Base-by-base conservation (phyloP, 2,113 vertebrate species). In the Spheniscus mendiculus region DNA sequence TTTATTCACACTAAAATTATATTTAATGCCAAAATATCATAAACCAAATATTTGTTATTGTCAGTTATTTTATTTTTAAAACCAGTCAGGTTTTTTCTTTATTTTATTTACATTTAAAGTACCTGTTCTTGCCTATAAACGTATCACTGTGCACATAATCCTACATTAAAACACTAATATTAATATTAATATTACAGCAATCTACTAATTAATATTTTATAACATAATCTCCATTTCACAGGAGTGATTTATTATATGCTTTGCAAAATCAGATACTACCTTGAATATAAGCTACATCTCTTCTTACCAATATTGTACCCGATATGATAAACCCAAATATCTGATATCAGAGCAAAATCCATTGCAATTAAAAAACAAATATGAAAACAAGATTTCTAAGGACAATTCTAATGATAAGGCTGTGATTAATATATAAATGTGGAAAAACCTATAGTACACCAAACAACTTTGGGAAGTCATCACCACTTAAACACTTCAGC, bases 81-180 rank as follows among this genome's bases (percentile, higher is more conserved):
- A 34, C 0, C 4, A 62, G 2, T 2, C 29, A 21, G 0, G 0
- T 52, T 92, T 85, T 58, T 47, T 56, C 6, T n/a, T 44, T 27
- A 66, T 74, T 81, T 62, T 15, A 70, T 83, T 83, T 87, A 53
- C 7, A 53, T 52, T 59, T 50, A 50, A 66, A 38, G 30, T 56
- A 82, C 1, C 2, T 67, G 5, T 30, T 80, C 22, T 76, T 77
- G 17, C 32, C 71, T 71, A 40, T 15, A 81, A 30, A 21, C 13
- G 36, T 47, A 45, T 72, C 19, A 49, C 42, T 70, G 27, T 71
- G 45, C 40, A 78, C 34, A 63, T n/a, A 90, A 85, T 63, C 18
- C 15, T 88, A 38, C 14, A 50, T 45, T 63, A 53, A 93, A 92
- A 20, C 23, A 61, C 8, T 44, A 59, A 44, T 45, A 67, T 61